phyloP scores from a whole-genome alignment of 2,113 vertebrate species.

The Physeter macrocephalus region DNA sequence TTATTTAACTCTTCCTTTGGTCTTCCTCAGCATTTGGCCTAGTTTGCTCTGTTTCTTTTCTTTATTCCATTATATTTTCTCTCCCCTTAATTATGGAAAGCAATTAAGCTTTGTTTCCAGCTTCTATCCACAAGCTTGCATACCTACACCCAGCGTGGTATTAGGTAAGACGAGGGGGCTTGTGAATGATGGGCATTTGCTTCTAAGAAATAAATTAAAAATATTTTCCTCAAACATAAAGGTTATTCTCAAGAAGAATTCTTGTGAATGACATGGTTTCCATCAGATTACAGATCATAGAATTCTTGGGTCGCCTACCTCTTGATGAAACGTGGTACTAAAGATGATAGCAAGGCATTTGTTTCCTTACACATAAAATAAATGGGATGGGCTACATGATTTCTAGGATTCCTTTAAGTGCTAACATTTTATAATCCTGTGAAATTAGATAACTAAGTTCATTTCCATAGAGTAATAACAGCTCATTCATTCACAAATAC shows the following conservation, averaged over 20 bases:
- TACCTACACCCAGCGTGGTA: background rate
- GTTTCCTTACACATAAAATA: background rate
- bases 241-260: background rate
- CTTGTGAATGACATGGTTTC: background rate
- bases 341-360: background rate
- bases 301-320: background rate
- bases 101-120: background rate
- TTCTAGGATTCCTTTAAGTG: background rate
- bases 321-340: background rate
- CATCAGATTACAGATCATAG: background rate
- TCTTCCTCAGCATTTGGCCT: background rate
- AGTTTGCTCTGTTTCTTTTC: background rate
- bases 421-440: background rate
- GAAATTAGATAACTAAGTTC: background rate
- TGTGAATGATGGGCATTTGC: background rate
- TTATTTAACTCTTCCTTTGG: background rate
- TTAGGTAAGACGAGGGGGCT: background rate
- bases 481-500: conserved; percentile 42
- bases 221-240: background rate
- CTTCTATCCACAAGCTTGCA: background rate
- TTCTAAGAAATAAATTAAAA: background rate
- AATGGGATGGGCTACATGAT: background rate
- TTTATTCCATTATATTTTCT: background rate
- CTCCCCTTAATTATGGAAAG: background rate
- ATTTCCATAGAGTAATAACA: background rate